Evolutionary conservation across 2,797 vertebrate species (phyloP).

Genomic region (Pristis pectinata): DNA sequence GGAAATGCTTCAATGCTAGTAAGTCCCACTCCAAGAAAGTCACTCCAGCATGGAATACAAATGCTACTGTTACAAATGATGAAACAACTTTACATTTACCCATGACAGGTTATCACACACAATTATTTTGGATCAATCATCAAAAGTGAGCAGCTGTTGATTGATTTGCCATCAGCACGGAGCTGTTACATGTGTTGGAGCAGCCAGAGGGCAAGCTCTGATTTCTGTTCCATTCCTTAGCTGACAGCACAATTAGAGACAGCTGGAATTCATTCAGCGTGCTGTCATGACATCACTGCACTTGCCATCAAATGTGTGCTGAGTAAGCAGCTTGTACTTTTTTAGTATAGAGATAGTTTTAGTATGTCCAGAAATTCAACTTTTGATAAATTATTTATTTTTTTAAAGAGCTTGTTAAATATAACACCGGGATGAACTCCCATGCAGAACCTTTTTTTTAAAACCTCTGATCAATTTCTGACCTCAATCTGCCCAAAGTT

Average conservation of each 20-base stretch:
- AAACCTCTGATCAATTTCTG: constrained; percentile 1
- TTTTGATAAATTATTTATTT: constrained; percentile 35
- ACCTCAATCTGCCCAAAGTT: constrained; percentile 23
- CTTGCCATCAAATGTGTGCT: neutral
- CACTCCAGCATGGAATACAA: neutral
- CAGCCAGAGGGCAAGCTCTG: neutral
- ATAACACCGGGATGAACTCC: neutral
- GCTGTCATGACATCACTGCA: neutral
- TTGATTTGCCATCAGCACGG: neutral
- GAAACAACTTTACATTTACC: neutral
- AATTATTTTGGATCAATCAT: neutral
- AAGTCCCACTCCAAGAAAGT: neutral
- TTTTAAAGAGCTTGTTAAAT: constrained; percentile 24
- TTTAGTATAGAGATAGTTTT: constrained; percentile 6
- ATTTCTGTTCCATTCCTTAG: neutral
- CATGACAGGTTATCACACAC: neutral
- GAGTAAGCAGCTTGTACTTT: constrained; percentile 21
- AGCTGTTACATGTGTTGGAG: neutral
- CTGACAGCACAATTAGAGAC: neutral
- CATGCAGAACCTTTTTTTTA: neutral
- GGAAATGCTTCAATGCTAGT: neutral
- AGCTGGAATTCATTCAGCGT: neutral
- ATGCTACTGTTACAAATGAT: neutral
- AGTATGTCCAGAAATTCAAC: neutral
- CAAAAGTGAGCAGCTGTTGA: neutral